Base-by-base conservation (phyloP, 2,888 invertebrate species). In the Pemphredon lugubris region DNA sequence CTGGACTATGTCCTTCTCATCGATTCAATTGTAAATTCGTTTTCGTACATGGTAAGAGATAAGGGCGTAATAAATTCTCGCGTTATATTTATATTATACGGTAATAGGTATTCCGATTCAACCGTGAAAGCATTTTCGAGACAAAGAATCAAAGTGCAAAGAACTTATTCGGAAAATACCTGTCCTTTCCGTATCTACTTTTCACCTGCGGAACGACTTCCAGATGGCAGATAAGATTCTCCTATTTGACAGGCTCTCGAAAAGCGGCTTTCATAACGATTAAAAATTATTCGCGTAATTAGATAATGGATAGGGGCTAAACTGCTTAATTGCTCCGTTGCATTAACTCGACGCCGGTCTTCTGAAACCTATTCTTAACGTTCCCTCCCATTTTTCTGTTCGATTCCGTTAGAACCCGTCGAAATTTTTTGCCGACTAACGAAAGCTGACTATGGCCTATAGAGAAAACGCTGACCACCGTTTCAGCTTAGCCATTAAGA, bases 361-460 rank as follows among this genome's bases (percentile, higher is more conserved):
- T 20, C 26, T 7, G 58, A 67, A 44, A 58, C 57, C n/a, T n/a
- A n/a, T n/a, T 50, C 34, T 40, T 26, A 37, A 37, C n/a, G n/a
- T n/a, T 16, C 30, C 18, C 39, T 23, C 20, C 42, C 20, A n/a
- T 14, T 20, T 14, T 23, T 7, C 42, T 26, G 7, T 1, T 16
- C 48, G 26, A 55, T 48, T 34, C 50, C 54, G 21, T 54, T 50
- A 14, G 48, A 54, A 51, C 42, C 48, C 30, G 37, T 63, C 47
- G 59, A 34, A 73, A 71, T 73, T 84, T 77, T 65, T 66, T n/a
- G 81, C 75, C 77, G 72, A 72, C 69, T 84, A 84, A 83, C 72
- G 59, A 44, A 64, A 81, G 51, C 30, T 73, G 77, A 81, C 54
- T 73, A 7, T 40, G 32, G 42, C 34, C 44, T 20, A n/a, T n/a